Evolutionary conservation across 2,113 vertebrate species (phyloP).

Genomic region (Bostrychus sinensis): DNA sequence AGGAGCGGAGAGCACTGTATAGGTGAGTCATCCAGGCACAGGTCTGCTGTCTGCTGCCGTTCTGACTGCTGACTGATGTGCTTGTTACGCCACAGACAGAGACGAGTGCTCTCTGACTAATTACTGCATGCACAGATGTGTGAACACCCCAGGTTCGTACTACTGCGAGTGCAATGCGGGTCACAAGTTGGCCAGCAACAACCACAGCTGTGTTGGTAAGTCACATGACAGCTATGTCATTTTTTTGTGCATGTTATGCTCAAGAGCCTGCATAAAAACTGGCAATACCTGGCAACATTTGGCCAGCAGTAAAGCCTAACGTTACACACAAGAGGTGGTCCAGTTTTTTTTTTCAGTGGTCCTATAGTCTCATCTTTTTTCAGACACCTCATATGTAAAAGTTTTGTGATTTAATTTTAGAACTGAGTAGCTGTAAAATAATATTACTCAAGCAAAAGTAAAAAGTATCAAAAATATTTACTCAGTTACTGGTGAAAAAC

Average conservation of each 20-base stretch:
- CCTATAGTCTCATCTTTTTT: too few species aligned
- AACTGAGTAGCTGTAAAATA: too few species aligned
- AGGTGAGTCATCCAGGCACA: constrained; percentile 80
- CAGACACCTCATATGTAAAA: too few species aligned
- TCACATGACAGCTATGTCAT: constrained; percentile 11
- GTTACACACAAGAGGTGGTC: too few species aligned
- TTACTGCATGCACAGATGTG: constrained; percentile 93
- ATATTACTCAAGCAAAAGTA: too few species aligned
- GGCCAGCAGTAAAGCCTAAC: too few species aligned
- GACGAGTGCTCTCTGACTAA: constrained; percentile 89
- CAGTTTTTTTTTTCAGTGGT: too few species aligned
- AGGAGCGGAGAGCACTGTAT: constrained; percentile 89
- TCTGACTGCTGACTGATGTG: constrained; percentile 14
- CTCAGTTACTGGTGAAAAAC: too few species aligned
- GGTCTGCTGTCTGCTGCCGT: background rate
- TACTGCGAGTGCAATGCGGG: constrained; percentile 93
- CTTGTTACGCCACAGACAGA: constrained; percentile 80
- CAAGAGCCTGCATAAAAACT: background rate
- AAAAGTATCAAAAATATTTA: too few species aligned
- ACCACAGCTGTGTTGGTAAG: constrained; percentile 96
- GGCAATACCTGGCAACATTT: background rate
- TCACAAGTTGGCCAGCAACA: constrained; percentile 91
- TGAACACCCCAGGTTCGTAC: constrained; percentile 93
- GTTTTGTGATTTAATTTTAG: too few species aligned
- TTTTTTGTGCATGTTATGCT: background rate